Evolutionary conservation across 2,888 invertebrate species (phyloP).

Genomic region (Galerucella nymphaeae): DNA sequence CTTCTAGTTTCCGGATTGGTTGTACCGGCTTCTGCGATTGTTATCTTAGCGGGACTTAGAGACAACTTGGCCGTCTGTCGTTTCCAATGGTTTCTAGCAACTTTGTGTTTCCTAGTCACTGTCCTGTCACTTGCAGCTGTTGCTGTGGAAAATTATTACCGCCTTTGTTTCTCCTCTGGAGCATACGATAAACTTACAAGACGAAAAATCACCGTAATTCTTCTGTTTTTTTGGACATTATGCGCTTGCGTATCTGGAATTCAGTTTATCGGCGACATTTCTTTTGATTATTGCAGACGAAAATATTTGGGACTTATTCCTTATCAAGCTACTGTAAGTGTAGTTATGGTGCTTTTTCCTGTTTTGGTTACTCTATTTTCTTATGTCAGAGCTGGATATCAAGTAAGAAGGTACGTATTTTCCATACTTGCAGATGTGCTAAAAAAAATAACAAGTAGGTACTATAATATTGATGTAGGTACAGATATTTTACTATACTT

Average conservation of each 20-base stretch:
- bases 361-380: slow-evolving; percentile 68
- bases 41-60: slow-evolving; percentile 74
- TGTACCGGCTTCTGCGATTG: slow-evolving; percentile 76
- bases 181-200: slow-evolving; percentile 67
- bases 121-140: slow-evolving; percentile 72
- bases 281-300: slow-evolving; percentile 77
- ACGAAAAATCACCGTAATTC: slow-evolving; percentile 68
- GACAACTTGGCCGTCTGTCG: slow-evolving; percentile 71
- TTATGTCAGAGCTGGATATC: slow-evolving; percentile 67
- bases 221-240: slow-evolving; percentile 70
- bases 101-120: slow-evolving; percentile 75
- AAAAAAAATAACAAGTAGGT: too few species aligned
- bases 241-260: slow-evolving; percentile 69
- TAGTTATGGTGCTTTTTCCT: slow-evolving; percentile 72
- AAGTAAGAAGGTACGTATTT: slow-evolving; percentile 62
- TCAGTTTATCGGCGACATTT: slow-evolving; percentile 72
- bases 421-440: too few species aligned
- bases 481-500: too few species aligned
- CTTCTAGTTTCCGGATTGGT: slow-evolving; percentile 76
- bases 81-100: slow-evolving; percentile 75
- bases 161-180: slow-evolving; percentile 69
- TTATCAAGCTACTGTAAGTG: slow-evolving; percentile 70
- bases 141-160: slow-evolving; percentile 75
- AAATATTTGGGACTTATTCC: slow-evolving; percentile 68
- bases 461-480: too few species aligned